A percentile compares a stretch with the other conserved stretches of the same genome.
phyloP scores from a whole-genome alignment of 1,140 invertebrate genomes.

The Sitobion miscanthi region DNA sequence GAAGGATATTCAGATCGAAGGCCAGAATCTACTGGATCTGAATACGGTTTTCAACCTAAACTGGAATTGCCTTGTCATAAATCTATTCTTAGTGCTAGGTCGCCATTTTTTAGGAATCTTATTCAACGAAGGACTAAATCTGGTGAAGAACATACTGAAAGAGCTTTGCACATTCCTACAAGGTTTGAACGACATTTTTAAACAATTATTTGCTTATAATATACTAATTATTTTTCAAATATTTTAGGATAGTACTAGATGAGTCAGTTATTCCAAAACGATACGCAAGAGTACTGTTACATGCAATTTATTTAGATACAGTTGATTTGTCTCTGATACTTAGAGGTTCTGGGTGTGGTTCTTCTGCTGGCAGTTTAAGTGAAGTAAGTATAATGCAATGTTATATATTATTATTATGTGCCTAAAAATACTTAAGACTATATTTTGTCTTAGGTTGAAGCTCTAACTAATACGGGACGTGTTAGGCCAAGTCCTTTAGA shows the following conservation, averaged over 20 bases:
- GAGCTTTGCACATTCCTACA: conserved; percentile 75
- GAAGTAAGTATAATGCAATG: conserved; percentile 62
- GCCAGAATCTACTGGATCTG: conserved; percentile 75
- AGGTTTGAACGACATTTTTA: conserved; percentile 60
- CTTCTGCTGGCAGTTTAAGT: conserved; percentile 69
- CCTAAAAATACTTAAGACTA: not conserved
- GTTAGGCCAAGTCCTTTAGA: conserved; percentile 77
- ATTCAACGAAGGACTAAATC: conserved; percentile 78
- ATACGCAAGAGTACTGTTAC: conserved; percentile 87
- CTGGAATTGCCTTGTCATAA: conserved; percentile 91
- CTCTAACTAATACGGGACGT: conserved; percentile 71
- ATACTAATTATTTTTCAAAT: not conserved
- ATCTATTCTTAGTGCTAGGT: conserved; percentile 89
- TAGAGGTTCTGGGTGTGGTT: conserved; percentile 73
- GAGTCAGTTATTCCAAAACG: conserved; percentile 84
- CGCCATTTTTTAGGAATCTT: conserved; percentile 88
- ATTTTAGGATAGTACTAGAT: conserved; percentile 81
- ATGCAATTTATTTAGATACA: conserved; percentile 91
- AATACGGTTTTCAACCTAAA: conserved; percentile 82
- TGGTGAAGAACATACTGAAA: conserved; percentile 80
- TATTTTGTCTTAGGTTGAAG: conserved; percentile 66
- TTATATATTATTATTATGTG: not conserved
- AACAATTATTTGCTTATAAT: not conserved
- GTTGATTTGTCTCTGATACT: conserved; percentile 86
- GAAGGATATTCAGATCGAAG: conserved; percentile 70